Evolutionary conservation across 2,888 invertebrate species (phyloP).

Genomic region (Steinernema carpocapsae): DNA sequence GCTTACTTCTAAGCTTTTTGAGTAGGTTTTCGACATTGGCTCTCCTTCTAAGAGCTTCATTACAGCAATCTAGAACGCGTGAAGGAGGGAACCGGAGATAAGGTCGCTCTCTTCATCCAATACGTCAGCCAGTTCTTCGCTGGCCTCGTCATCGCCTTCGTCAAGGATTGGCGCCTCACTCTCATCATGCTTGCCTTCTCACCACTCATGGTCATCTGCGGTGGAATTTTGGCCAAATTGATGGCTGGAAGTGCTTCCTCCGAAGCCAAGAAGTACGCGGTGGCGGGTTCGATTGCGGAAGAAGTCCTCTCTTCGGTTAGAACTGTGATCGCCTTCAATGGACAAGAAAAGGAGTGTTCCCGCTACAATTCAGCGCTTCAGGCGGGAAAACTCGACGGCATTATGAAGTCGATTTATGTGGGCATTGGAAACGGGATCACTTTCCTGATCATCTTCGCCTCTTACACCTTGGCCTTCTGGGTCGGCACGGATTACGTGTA

Average conservation of each 20-base stretch:
- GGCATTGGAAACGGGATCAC: constrained; percentile 69
- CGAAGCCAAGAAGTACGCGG: constrained; percentile 69
- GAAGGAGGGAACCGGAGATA: constrained; percentile 68
- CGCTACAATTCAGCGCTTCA: constrained; percentile 61
- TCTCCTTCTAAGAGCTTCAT: background rate
- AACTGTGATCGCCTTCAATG: constrained; percentile 68
- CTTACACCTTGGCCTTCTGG: constrained; percentile 67
- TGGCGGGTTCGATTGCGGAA: constrained; percentile 68
- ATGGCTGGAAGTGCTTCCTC: constrained; percentile 71
- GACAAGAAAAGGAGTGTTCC: constrained; percentile 63
- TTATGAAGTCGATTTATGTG: constrained; percentile 61
- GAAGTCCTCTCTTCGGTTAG: constrained; percentile 65
- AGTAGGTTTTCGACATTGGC: constrained; percentile 68
- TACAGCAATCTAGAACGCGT: constrained; percentile 67
- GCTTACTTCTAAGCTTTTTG: constrained; percentile 72
- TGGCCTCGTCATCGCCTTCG: constrained; percentile 67
- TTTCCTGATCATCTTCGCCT: constrained; percentile 69
- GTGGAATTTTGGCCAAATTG: constrained; percentile 65
- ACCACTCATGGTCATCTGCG: constrained; percentile 56
- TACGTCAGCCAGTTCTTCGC: constrained; percentile 51
- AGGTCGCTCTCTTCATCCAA: constrained; percentile 66
- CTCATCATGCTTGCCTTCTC: constrained; percentile 68
- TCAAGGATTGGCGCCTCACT: constrained; percentile 66
- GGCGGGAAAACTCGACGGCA: constrained; percentile 58
- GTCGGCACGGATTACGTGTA: constrained; percentile 59